phyloP scores from a whole-genome alignment of 2,797 vertebrate species.

The Scolopax rusticola region DNA sequence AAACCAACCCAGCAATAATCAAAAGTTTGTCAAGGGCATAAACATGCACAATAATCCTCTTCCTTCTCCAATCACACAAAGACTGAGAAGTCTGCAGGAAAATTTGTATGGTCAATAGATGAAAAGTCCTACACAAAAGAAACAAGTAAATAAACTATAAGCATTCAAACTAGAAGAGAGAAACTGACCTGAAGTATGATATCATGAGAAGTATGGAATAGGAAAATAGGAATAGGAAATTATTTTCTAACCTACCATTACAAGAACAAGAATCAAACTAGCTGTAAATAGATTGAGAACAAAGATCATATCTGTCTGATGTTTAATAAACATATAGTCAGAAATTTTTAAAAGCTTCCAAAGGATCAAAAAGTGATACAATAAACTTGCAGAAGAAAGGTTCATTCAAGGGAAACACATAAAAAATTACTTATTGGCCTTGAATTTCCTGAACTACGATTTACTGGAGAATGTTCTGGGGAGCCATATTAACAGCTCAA shows the following conservation, averaged over 20 bases:
- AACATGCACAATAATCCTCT: not conserved
- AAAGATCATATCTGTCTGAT: not conserved
- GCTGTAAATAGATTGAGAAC: not conserved
- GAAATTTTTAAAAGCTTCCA: not conserved
- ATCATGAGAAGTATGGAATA: not conserved
- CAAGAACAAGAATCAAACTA: not conserved
- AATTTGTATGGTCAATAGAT: not conserved
- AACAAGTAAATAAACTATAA: not conserved
- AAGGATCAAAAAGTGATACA: not conserved
- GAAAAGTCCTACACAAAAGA: not conserved
- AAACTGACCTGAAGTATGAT: not conserved
- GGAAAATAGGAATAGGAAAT: not conserved
- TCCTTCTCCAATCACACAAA: not conserved
- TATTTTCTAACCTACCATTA: not conserved
- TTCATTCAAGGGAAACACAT: not conserved
- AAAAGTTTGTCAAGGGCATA: not conserved
- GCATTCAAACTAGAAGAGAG: not conserved
- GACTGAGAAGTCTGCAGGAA: not conserved
- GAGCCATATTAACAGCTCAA: rapidly evolving
- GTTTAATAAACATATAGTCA: not conserved
- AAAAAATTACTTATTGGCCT: not conserved
- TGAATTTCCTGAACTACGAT: not conserved
- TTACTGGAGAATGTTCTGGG: not conserved
- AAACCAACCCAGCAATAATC: not conserved
- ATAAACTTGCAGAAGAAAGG: not conserved